phyloP scores from a whole-genome alignment of 1,140 invertebrate genomes.

The Helicorthomorpha holstii region DNA sequence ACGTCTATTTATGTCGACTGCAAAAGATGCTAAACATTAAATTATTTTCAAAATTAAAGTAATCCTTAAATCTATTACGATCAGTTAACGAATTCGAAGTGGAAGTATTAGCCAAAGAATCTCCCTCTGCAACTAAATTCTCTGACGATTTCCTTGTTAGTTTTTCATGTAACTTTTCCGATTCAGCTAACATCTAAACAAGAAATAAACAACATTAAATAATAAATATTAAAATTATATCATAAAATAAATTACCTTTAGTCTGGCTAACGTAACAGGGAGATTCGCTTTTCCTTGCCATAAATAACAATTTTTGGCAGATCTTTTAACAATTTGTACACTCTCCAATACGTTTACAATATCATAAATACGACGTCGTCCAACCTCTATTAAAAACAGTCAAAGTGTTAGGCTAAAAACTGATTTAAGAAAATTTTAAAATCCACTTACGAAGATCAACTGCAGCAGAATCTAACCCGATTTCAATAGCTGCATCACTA shows the following conservation, averaged over 20 bases:
- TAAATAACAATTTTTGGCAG: slow-evolving; percentile 29
- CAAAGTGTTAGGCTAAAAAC: not conserved
- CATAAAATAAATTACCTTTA: slow-evolving; percentile 21
- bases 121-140: slow-evolving; percentile 11
- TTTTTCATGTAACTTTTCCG: not conserved
- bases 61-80: not conserved
- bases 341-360: slow-evolving; percentile 58
- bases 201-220: slow-evolving; percentile 1
- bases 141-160: not conserved
- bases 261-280: slow-evolving; percentile 21
- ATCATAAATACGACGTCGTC: slow-evolving; percentile 53
- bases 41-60: not conserved
- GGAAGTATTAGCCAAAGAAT: not conserved
- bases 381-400: slow-evolving; percentile 24
- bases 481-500: slow-evolving; percentile 15
- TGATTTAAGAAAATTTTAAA: not conserved
- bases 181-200: not conserved
- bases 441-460: slow-evolving; percentile 21
- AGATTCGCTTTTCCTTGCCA: slow-evolving; percentile 31
- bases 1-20: slow-evolving; percentile 14
- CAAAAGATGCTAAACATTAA: not conserved
- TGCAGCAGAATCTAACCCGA: slow-evolving; percentile 26
- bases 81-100: not conserved
- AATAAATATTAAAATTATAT: not conserved
- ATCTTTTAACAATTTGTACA: slow-evolving; percentile 43